phyloP scores from a whole-genome alignment of 2,888 invertebrate genomes.

The Panorpa germanica region DNA sequence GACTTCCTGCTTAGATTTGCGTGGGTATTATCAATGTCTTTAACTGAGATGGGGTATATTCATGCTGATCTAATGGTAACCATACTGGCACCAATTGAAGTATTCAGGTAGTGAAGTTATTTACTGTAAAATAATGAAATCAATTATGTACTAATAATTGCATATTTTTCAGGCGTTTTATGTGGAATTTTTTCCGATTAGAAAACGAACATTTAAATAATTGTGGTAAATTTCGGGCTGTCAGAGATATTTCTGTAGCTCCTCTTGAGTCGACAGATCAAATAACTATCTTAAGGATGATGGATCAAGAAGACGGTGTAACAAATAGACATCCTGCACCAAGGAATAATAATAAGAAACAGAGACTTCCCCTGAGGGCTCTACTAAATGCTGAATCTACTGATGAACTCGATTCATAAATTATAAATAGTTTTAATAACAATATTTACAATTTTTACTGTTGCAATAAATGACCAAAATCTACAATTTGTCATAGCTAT shows the following conservation, averaged over 20 bases:
- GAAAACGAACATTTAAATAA: conserved; percentile 84
- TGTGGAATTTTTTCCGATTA: conserved; percentile 79
- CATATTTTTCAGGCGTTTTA: conserved; percentile 34
- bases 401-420: too few species aligned
- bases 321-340: conserved; percentile 21
- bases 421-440: too few species aligned
- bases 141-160: conserved; percentile 12
- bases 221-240: conserved; percentile 76
- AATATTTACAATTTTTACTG: too few species aligned
- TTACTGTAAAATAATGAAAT: background rate
- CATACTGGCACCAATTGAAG: conserved; percentile 44
- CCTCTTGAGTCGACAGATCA: conserved; percentile 60
- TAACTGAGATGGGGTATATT: conserved; percentile 42
- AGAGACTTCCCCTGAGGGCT: too few species aligned
- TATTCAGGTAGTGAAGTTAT: conserved; percentile 29
- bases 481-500: too few species aligned
- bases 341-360: too few species aligned
- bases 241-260: conserved; percentile 66
- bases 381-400: too few species aligned
- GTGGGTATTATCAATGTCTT: conserved; percentile 54
- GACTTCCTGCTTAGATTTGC: conserved; percentile 60
- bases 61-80: conserved; percentile 46
- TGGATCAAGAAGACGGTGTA: conserved; percentile 25
- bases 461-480: too few species aligned
- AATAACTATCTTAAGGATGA: conserved; percentile 26